These are phyloP conservation scores for Portevinia maculata DNA, from an alignment of 2,888 invertebrate species.

Conservation along the genomic window DNA sequence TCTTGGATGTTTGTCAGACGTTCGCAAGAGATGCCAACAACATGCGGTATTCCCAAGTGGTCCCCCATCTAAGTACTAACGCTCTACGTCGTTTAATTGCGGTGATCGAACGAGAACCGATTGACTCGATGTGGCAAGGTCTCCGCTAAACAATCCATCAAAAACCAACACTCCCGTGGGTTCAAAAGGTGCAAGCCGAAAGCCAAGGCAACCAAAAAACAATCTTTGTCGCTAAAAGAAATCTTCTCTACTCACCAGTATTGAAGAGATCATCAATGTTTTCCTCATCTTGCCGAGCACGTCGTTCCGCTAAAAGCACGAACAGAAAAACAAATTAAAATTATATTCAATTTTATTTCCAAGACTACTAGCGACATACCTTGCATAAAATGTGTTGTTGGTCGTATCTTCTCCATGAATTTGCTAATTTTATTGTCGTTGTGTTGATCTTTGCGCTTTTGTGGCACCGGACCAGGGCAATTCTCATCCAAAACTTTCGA, in stretches of 20 bases:
- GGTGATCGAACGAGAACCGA: too few relatives aligned
- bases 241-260: constrained; percentile 78
- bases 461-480: constrained; percentile 89
- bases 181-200: not conserved
- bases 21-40: too few relatives aligned
- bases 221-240: not conserved
- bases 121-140: too few relatives aligned
- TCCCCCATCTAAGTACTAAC: too few relatives aligned
- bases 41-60: too few relatives aligned
- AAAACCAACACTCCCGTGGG: not conserved
- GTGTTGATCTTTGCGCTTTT: constrained; percentile 84
- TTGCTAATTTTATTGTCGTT: constrained; percentile 89
- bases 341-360: not conserved
- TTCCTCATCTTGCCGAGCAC: constrained; percentile 81
- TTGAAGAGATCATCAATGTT: constrained; percentile 79
- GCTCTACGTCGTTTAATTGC: too few relatives aligned
- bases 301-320: constrained; percentile 78
- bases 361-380: constrained; percentile 7
- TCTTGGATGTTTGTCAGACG: too few relatives aligned
- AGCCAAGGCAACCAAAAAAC: not conserved
- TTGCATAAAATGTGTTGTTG: constrained; percentile 77
- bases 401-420: constrained; percentile 87
- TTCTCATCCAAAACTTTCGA: constrained; percentile 90
- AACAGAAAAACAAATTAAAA: constrained; percentile 55
- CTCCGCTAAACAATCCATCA: constrained; percentile 29